Evolutionary conservation across 2,797 vertebrate genomes (phyloP).

Genomic region (Tenualosa thibaudeaui): DNA sequence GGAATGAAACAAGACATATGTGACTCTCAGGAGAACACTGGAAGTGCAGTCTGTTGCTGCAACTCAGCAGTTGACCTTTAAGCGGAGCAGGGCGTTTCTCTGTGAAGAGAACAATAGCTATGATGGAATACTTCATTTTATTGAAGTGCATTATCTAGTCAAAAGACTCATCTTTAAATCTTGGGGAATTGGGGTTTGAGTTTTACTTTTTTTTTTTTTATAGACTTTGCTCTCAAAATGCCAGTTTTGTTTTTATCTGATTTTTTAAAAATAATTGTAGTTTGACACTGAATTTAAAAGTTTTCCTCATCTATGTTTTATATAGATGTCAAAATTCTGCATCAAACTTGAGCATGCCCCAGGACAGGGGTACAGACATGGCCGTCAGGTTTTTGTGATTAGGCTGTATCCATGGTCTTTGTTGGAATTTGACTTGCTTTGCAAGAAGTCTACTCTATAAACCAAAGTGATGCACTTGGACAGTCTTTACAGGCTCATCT

Average conservation of each 20-base stretch:
- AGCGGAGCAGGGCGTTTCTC: neutral
- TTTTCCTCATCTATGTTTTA: conserved; percentile 63
- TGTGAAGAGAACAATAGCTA: conserved; percentile 7
- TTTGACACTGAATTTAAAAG: conserved; percentile 29
- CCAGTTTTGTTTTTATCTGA: neutral
- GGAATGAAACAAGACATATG: neutral
- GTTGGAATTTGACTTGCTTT: neutral
- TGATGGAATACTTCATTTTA: conserved; percentile 5
- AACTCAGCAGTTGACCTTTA: neutral
- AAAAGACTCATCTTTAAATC: neutral
- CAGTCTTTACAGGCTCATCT: neutral
- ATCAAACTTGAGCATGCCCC: neutral
- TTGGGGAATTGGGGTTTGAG: conserved; percentile 2
- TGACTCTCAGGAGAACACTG: neutral
- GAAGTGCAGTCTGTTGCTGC: neutral
- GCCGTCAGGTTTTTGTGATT: neutral
- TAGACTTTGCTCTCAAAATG: neutral
- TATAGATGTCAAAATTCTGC: conserved; percentile 61
- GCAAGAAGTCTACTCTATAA: neutral
- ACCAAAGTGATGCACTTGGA: neutral
- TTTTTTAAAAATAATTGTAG: conserved; percentile 3
- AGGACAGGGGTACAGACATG: neutral
- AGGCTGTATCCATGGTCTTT: neutral
- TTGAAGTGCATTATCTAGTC: conserved; percentile 16
- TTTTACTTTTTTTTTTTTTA: neutral